A percentile compares a stretch with the other conserved stretches of the same genome.
Conservation (phyloP, 2,797 vertebrate species). For the Miichthys miiuy region DNA sequence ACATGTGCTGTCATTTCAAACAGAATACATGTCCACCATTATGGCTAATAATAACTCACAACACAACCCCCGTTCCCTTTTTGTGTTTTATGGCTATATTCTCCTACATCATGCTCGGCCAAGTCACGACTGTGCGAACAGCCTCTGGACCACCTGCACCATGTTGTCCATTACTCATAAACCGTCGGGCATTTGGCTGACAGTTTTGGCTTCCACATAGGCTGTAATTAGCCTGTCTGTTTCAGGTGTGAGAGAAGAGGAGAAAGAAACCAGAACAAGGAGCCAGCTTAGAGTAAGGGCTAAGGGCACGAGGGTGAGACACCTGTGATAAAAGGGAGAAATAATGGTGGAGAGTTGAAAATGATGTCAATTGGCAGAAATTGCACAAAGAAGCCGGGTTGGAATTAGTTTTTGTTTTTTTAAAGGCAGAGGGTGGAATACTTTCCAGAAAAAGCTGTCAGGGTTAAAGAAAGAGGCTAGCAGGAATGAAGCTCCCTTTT, state of each 20-base stretch:
- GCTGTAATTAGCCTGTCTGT: slow-evolving; percentile 63
- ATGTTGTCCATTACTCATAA: slow-evolving; percentile 29
- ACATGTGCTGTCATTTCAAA: not conserved
- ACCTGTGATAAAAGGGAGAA: slow-evolving; percentile 45
- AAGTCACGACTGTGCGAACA: slow-evolving; percentile 45
- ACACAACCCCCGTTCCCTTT: not conserved
- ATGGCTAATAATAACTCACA: slow-evolving; percentile 5
- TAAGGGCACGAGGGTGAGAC: slow-evolving; percentile 40
- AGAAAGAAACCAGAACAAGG: slow-evolving; percentile 61
- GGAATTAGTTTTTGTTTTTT: slow-evolving; percentile 21
- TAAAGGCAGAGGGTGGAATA: slow-evolving; percentile 23
- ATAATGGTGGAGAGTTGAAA: slow-evolving; percentile 35
- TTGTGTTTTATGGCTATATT: slow-evolving; percentile 30
- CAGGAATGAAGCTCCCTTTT: slow-evolving; percentile 57
- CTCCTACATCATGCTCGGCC: slow-evolving; percentile 12
- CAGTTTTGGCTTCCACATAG: slow-evolving; percentile 51
- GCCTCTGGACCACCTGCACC: slow-evolving; percentile 27
- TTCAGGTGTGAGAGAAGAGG: slow-evolving; percentile 47
- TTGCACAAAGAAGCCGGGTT: slow-evolving; percentile 1
- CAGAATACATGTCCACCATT: not conserved
- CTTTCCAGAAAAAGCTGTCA: slow-evolving; percentile 44
- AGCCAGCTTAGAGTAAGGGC: slow-evolving; percentile 30
- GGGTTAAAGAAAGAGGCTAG: slow-evolving; percentile 46
- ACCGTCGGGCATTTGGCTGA: not conserved
- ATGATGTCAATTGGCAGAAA: slow-evolving; percentile 34